phyloP scores from a whole-genome alignment of 2,113 vertebrate genomes.

The Campylorhamphus procurvoides region DNA sequence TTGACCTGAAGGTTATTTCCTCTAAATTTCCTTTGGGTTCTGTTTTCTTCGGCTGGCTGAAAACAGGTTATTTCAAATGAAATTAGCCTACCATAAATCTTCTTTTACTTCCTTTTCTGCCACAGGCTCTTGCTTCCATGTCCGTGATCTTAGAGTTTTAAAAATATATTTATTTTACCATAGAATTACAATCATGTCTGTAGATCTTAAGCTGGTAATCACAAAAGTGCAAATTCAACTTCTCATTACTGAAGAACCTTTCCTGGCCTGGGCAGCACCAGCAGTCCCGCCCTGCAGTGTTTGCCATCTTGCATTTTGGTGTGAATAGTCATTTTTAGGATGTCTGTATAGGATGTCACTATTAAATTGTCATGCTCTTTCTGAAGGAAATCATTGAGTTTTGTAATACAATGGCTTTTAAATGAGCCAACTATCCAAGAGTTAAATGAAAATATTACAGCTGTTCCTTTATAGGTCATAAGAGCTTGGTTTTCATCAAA shows the following conservation, averaged over 20 bases:
- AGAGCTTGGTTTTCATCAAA: constrained; percentile 53
- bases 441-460: constrained; percentile 40
- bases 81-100: constrained; percentile 48
- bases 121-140: constrained; percentile 8
- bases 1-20: constrained; percentile 51
- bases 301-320: background rate
- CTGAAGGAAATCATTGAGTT: background rate
- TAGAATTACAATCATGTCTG: background rate
- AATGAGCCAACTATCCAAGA: background rate
- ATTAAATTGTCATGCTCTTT: background rate
- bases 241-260: background rate
- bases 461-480: background rate
- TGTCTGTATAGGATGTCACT: background rate
- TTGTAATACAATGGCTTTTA: background rate
- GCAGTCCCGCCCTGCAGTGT: background rate
- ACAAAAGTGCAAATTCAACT: background rate
- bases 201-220: background rate
- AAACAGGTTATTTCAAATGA: constrained; percentile 56
- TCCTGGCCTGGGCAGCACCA: background rate
- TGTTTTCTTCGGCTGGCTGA: constrained; percentile 4
- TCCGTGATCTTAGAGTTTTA: background rate
- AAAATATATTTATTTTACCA: background rate
- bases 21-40: constrained; percentile 63
- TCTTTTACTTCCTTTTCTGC: constrained; percentile 30
- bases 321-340: background rate